These are phyloP conservation scores for Euborellia annulipes DNA, from an alignment of 1,140 invertebrate species.

Conservation along the genomic window DNA sequence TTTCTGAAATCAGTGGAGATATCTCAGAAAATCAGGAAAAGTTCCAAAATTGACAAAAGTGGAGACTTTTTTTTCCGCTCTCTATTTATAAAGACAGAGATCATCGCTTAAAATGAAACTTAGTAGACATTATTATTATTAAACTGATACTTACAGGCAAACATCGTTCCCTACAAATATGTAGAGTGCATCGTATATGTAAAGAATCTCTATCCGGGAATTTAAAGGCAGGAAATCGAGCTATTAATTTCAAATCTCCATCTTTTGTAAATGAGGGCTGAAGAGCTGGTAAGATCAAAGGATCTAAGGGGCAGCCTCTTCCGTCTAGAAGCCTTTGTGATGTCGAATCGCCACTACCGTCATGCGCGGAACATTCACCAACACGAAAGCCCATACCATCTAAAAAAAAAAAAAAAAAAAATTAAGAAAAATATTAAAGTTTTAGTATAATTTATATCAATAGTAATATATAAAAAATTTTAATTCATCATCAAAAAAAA, in stretches of 20 bases:
- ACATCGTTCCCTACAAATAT: slow-evolving; percentile 49
- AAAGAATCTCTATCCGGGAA: slow-evolving; percentile 58
- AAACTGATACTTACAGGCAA: slow-evolving; percentile 28
- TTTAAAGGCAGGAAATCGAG: slow-evolving; percentile 60
- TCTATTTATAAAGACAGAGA: too few species aligned
- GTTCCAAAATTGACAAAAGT: too few species aligned
- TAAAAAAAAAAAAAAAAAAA: slow-evolving; percentile 20
- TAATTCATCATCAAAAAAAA: too few species aligned
- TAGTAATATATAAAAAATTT: too few species aligned
- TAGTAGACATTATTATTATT: slow-evolving; percentile 5
- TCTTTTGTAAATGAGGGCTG: slow-evolving; percentile 3
- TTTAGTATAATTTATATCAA: too few species aligned
- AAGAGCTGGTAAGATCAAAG: slow-evolving; percentile 40
- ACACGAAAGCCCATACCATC: slow-evolving; percentile 51
- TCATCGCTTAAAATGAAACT: too few species aligned
- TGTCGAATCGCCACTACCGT: slow-evolving; percentile 45
- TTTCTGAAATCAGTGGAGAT: too few species aligned
- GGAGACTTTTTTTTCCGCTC: too few species aligned
- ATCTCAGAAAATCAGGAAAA: too few species aligned
- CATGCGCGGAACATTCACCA: slow-evolving; percentile 54
- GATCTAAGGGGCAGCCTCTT: slow-evolving; percentile 51
- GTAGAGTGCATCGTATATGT: slow-evolving; percentile 47
- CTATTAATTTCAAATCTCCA: slow-evolving; percentile 15
- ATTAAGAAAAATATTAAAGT: too few species aligned
- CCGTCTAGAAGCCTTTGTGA: slow-evolving; percentile 51